Base-by-base conservation (phyloP, 2,888 invertebrate species). In the Drosophila stalkeri region DNA sequence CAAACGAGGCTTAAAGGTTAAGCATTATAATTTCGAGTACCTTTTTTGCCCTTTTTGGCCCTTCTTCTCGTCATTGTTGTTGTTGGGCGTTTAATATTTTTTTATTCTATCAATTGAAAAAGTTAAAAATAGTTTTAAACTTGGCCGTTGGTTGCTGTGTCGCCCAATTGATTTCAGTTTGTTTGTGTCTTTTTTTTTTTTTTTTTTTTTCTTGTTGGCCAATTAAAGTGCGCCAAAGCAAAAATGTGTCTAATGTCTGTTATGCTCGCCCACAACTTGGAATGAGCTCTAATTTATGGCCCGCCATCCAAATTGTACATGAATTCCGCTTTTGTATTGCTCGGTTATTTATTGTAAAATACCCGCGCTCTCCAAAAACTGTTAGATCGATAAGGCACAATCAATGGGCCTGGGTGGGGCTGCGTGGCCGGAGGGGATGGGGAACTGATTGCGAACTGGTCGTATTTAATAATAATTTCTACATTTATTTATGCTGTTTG, bases 391-490 rank as follows among this genome's bases (percentile, higher is more conserved):
- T 86, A 86, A 62, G 71, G 69, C 70, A 61, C 67, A 84, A 72
- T 84, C 82, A 73, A 70, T 78, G 64, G 69, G 54, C 51, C 20
- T 2, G 11, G 43, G 20, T 41, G 16, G 14, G 39, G 3, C 5
- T 18, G 31, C n/a, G 3, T n/a, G 46, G 14, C 14, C 11, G 16
- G 11, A 33, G 20, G 8, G 46, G 41, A 18, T 23, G 47, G 62
- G 67, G 54, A 75, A 60, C 54, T 70, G 74, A 80, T 84, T 79
- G 70, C 57, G 67, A 76, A 77, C 74, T 76, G 89, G 64, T 87
- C 85, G 90, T 85, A 86, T 86, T 86, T 86, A 86, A 86, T 85
- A 85, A 89, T 86, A 86, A 86, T 89, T 86, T 77, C 88, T 77
- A 80, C 85, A 86, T 89, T 85, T 82, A 86, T 86, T 84, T 85